Evolutionary conservation across 2,113 vertebrate species (phyloP).

Genomic region (Eptesicus fuscus): DNA sequence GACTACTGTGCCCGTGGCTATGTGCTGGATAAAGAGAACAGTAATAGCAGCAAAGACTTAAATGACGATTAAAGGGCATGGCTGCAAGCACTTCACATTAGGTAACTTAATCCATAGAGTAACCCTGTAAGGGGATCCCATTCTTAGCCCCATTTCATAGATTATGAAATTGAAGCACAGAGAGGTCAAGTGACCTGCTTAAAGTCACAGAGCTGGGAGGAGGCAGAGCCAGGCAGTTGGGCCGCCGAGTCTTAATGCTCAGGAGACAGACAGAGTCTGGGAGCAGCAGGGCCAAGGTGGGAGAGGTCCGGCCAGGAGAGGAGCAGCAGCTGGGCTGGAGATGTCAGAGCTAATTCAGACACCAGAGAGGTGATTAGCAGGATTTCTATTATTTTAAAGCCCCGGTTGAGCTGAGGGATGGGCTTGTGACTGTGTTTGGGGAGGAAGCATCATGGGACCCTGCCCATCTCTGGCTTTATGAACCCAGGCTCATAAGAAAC

Average conservation of each 20-base stretch:
- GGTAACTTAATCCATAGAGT: background rate
- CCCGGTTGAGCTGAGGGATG: background rate
- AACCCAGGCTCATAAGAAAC: background rate
- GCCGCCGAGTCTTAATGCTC: background rate
- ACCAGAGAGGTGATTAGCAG: background rate
- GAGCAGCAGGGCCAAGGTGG: background rate
- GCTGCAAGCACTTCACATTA: background rate
- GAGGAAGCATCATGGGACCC: fast-evolving
- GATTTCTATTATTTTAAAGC: background rate
- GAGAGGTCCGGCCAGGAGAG: background rate
- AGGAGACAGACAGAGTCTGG: background rate
- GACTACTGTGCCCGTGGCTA: background rate
- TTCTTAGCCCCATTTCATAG: background rate
- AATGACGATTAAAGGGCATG: background rate
- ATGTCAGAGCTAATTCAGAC: conserved; percentile 33
- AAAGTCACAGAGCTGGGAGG: background rate
- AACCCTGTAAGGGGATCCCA: background rate
- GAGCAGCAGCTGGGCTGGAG: background rate
- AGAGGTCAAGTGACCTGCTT: background rate
- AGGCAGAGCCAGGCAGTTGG: background rate
- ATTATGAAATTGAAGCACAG: background rate
- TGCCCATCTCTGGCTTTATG: background rate
- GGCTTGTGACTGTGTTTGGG: background rate
- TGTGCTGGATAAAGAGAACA: background rate
- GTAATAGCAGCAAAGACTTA: background rate